phyloP scores from a whole-genome alignment of 2,888 invertebrate genomes.

The Callinectes sapidus region DNA sequence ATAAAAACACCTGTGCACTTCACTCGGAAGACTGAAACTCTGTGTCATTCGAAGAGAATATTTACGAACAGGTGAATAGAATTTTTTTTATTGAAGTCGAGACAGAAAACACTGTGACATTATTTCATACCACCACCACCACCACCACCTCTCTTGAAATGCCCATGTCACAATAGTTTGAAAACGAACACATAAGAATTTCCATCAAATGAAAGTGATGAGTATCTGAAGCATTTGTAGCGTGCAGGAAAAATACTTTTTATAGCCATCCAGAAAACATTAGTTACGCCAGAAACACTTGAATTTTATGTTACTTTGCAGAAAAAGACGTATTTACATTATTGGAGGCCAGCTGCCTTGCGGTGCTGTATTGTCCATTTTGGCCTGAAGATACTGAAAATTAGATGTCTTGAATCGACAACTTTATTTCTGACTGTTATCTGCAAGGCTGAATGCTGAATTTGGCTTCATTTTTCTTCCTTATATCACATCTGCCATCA shows the following conservation, averaged over 20 bases:
- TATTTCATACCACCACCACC: background rate
- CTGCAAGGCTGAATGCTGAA: too few relatives aligned
- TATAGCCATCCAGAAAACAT: background rate
- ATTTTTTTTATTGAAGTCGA: background rate
- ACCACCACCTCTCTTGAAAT: background rate
- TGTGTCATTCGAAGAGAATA: background rate
- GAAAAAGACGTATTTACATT: background rate
- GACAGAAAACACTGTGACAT: background rate
- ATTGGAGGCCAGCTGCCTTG: background rate
- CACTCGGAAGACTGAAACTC: too few relatives aligned
- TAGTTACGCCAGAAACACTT: background rate
- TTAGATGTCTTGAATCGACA: background rate
- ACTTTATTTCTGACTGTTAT: background rate
- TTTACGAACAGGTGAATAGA: background rate
- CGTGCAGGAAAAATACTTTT: background rate
- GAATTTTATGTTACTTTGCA: background rate
- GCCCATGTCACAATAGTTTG: background rate
- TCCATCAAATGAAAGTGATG: constrained; percentile 4
- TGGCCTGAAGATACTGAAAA: background rate
- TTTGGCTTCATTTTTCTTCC: too few relatives aligned
- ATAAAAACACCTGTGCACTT: too few relatives aligned
- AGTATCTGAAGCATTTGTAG: background rate
- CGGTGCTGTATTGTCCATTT: background rate
- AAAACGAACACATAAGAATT: background rate
- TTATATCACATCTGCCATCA: too few relatives aligned